Evolutionary conservation across 30 jellyfish, hydroid and myxozoan genomes (phyloP).

Genomic region (Aurelia aurita): DNA sequence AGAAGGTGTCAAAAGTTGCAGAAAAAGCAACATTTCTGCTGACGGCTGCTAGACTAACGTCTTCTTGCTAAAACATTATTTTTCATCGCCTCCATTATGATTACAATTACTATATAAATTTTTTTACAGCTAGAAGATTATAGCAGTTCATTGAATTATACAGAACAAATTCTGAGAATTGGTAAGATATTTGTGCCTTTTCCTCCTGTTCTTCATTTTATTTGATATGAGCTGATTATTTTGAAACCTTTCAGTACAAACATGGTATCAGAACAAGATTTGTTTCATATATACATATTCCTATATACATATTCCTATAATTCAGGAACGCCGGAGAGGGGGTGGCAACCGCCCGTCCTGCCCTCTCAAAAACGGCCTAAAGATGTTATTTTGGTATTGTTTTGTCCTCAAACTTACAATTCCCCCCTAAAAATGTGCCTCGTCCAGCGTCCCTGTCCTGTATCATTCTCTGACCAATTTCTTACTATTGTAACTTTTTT

Average conservation of each 20-base stretch:
- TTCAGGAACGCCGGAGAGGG: neutral
- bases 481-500: neutral
- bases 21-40: too few species aligned
- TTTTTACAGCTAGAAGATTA: conserved; percentile 49
- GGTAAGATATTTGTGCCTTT: conserved; percentile 41
- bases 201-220: too few species aligned
- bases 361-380: too few species aligned
- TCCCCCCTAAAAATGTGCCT: neutral
- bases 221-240: too few species aligned
- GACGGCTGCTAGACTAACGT: too few species aligned
- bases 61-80: too few species aligned
- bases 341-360: neutral
- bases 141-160: conserved; percentile 22
- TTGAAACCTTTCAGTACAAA: too few species aligned
- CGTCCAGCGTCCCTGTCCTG: neutral
- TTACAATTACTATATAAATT: neutral
- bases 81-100: neutral
- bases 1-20: too few species aligned
- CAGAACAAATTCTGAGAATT: conserved; percentile 30
- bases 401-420: too few species aligned
- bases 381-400: too few species aligned
- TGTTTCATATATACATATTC: too few species aligned
- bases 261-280: too few species aligned
- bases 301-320: neutral
- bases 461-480: neutral